Base-by-base conservation (phyloP, 2,888 invertebrate genomes). In the Machimus rusticus region DNA sequence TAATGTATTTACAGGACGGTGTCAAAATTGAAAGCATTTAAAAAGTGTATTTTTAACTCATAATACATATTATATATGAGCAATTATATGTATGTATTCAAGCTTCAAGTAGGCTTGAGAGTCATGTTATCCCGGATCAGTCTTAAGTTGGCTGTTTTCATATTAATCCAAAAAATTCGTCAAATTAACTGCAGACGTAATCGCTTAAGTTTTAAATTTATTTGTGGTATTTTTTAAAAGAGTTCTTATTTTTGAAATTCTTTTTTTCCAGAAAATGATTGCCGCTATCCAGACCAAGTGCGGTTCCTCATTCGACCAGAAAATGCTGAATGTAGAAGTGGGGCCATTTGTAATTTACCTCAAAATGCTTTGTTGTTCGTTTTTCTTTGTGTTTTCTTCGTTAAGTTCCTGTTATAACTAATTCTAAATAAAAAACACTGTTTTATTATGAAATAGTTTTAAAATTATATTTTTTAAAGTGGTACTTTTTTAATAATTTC, bases 211-310 rank as follows among this genome's bases (percentile, higher is more conserved):
- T 34, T 34, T 34, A 34, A 5, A 34, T 34, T 34, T 34, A 6
- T 6, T 34, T 6, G 34, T 34, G 34, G 34, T 6, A 1, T 6
- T 16, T 16, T 46, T 66, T n/a, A 74, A 34, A 12, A 43, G n/a
- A 19, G 51, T 23, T 74, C 9, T 14, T 46, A 1, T 81, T 34
- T 31, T 4, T 31, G 2, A 4, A 31, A 31, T 34, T 34, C 5
- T 34, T 34, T 76, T 34, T 88, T 89, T 88, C 88, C 93, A 96
- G 96, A 95, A 92, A 93, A 94, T 78, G 95, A 95, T 88, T 96
- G 96, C 90, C 94, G 94, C 87, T 93, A 94, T 90, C 95, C 95
- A 39, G 94, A 95, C 90, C 95, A 96, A 93, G 94, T 95, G 66
- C 93, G 95, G 88, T 94, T 93, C 90, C 93, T 93, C 89, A 90